phyloP scores from a whole-genome alignment of 2,888 invertebrate genomes.

The Drosophila flavopinicola region DNA sequence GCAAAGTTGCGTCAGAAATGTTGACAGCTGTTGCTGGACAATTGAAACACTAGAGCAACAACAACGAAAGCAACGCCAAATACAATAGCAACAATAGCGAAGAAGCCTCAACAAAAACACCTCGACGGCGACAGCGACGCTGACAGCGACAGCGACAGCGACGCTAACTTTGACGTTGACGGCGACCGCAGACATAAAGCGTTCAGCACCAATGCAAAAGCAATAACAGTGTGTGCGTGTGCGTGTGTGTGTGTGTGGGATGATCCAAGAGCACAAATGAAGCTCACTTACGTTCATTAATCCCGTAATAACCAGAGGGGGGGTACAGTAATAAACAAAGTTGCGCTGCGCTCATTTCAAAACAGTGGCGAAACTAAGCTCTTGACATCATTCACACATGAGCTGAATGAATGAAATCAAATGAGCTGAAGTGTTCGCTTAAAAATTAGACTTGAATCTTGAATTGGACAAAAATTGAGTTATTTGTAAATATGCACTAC shows the following conservation, averaged over 20 bases:
- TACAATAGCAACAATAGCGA: slow-evolving; percentile 21
- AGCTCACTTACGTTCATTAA: slow-evolving; percentile 65
- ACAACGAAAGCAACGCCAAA: slow-evolving; percentile 1
- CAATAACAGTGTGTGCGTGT: slow-evolving; percentile 6
- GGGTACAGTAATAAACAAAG: slow-evolving; percentile 19
- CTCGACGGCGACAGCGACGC: not conserved
- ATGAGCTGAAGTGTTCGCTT: too few relatives aligned
- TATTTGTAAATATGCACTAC: too few relatives aligned
- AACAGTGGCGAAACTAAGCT: slow-evolving; percentile 5
- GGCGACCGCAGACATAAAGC: slow-evolving; percentile 31
- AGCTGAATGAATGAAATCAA: not conserved
- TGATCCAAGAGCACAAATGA: slow-evolving; percentile 64
- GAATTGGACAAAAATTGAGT: too few relatives aligned
- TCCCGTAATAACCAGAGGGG: slow-evolving; percentile 22
- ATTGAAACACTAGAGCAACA: slow-evolving; percentile 17
- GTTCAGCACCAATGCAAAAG: slow-evolving; percentile 23
- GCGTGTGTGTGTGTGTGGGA: slow-evolving; percentile 24
- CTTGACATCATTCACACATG: slow-evolving; percentile 34
- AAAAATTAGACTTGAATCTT: too few relatives aligned
- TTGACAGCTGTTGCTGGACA: slow-evolving; percentile 35
- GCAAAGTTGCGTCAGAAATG: slow-evolving; percentile 30
- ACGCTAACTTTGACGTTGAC: slow-evolving; percentile 27
- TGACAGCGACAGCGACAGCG: slow-evolving; percentile 1
- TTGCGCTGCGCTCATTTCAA: not conserved
- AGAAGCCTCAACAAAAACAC: slow-evolving; percentile 21